These are phyloP conservation scores for Heliopora coerulea DNA, from an alignment of 92 coral and sea anemone genomes.

Conservation along the genomic window DNA sequence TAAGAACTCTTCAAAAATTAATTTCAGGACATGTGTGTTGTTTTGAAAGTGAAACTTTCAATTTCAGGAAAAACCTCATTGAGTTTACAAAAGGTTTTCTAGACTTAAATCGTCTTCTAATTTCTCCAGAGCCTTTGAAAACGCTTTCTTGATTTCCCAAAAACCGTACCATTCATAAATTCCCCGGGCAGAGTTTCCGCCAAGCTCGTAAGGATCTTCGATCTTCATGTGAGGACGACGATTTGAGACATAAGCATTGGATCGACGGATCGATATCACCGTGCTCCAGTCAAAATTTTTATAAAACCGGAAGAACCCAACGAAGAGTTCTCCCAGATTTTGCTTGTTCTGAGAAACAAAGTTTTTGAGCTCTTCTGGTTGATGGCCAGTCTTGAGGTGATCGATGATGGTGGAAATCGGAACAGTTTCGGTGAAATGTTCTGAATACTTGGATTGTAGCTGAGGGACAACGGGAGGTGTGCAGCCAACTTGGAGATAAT, in stretches of 20 bases:
- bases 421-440: slow-evolving; percentile 34
- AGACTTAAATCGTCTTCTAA: not conserved
- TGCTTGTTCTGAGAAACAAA: slow-evolving; percentile 52
- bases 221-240: slow-evolving; percentile 30
- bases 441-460: slow-evolving; percentile 41
- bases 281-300: slow-evolving; percentile 53
- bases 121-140: slow-evolving; percentile 33
- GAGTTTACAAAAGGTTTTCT: slow-evolving; percentile 19
- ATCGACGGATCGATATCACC: slow-evolving; percentile 45
- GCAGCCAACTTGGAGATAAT: slow-evolving; percentile 66
- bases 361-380: slow-evolving; percentile 39
- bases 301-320: slow-evolving; percentile 74
- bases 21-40: no score
- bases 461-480: slow-evolving; percentile 55
- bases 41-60: no score
- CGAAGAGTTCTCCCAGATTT: slow-evolving; percentile 67
- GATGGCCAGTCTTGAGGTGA: slow-evolving; percentile 41
- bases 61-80: no score
- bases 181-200: slow-evolving; percentile 52
- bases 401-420: slow-evolving; percentile 40
- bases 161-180: slow-evolving; percentile 48
- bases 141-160: slow-evolving; percentile 50
- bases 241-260: slow-evolving; percentile 25
- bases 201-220: slow-evolving; percentile 56
- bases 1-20: no score